A percentile compares a stretch with the other conserved stretches of the same genome.
Evolutionary conservation across 1,140 invertebrate species (phyloP).

Genomic region (Semibalanus balanoides): DNA sequence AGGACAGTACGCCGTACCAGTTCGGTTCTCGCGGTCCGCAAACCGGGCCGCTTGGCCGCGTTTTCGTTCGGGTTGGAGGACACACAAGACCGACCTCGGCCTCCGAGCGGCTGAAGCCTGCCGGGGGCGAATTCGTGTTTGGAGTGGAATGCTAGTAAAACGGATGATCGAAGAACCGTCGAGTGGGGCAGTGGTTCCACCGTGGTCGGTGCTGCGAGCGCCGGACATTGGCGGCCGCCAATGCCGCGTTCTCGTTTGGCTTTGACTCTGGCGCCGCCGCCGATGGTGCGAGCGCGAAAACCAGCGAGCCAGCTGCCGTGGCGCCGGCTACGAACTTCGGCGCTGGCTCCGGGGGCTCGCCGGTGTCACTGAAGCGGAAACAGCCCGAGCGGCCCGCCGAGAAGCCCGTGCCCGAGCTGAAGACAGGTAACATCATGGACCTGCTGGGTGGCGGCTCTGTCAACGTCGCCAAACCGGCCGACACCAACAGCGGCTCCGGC

Average conservation of each 20-base stretch:
- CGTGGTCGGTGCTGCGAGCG: too few relatives aligned
- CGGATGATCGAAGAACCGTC: too few relatives aligned
- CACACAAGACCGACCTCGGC: neutral
- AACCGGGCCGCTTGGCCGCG: neutral
- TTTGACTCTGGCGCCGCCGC: neutral
- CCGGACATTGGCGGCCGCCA: neutral
- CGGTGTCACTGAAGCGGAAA: neutral
- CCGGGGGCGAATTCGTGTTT: too few relatives aligned
- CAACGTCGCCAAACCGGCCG: neutral
- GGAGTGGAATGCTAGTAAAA: too few relatives aligned
- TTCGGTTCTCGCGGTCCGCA: neutral
- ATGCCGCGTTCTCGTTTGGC: neutral
- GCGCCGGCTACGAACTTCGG: neutral
- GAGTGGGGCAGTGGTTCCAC: too few relatives aligned
- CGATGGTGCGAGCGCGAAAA: neutral
- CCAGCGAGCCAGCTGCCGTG: too few relatives aligned
- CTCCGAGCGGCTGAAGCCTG: too few relatives aligned
- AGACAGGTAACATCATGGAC: neutral
- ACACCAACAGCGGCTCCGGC: neutral
- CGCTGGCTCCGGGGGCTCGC: neutral
- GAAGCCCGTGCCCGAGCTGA: neutral
- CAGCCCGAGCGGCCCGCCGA: neutral
- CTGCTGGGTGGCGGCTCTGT: neutral
- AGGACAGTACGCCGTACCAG: neutral
- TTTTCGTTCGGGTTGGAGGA: neutral